Evolutionary conservation across 1,140 invertebrate species (phyloP).

Genomic region (Babylonia areolata): DNA sequence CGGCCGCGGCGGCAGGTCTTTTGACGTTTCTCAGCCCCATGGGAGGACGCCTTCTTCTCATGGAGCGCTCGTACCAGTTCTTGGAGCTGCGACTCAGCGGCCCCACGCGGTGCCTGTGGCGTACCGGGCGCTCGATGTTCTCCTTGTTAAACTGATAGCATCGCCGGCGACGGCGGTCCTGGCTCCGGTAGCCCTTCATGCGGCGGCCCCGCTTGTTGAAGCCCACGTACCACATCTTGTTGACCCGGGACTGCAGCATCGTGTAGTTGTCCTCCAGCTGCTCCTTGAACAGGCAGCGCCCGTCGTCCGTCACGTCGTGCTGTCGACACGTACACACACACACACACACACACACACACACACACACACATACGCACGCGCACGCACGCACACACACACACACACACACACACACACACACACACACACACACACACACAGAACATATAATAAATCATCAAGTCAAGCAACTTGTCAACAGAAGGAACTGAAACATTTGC

Average conservation of each 20-base stretch:
- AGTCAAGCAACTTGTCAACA: too few relatives aligned
- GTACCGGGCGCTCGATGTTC: background rate
- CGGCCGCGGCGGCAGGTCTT: background rate
- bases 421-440: slow-evolving; percentile 11
- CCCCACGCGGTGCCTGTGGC: background rate
- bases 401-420: slow-evolving; percentile 19
- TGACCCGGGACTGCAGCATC: slow-evolving; percentile 40
- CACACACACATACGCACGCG: background rate
- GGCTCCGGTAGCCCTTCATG: slow-evolving; percentile 16
- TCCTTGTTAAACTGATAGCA: slow-evolving; percentile 31
- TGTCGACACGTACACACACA: slow-evolving; percentile 16
- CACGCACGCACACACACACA: background rate
- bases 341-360: background rate
- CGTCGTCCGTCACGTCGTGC: background rate
- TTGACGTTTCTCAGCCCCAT: background rate
- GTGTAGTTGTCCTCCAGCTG: slow-evolving; percentile 24
- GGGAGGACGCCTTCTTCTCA: background rate
- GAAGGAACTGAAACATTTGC: too few relatives aligned
- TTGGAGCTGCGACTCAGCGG: background rate
- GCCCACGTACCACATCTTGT: slow-evolving; percentile 43
- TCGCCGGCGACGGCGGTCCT: background rate
- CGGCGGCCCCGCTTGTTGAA: slow-evolving; percentile 34
- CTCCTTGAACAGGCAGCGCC: slow-evolving; percentile 38
- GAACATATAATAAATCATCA: too few relatives aligned
- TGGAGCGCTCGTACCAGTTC: background rate